Conservation (phyloP, 2,888 invertebrate genomes). For the Graphium colonna region DNA sequence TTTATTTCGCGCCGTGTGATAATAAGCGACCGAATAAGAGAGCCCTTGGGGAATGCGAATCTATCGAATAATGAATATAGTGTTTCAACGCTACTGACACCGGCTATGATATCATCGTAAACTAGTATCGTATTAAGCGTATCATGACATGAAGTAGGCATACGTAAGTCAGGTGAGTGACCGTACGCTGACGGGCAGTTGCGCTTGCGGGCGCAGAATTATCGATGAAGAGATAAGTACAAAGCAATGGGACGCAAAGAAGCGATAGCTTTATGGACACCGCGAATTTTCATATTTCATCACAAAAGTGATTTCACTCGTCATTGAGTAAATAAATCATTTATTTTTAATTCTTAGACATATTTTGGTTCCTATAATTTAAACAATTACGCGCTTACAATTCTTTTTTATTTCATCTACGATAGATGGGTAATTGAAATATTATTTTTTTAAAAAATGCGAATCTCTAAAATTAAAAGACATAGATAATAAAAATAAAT, state of each 20-base stretch:
- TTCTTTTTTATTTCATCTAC: too few species aligned
- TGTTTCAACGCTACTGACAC: conserved; percentile 15
- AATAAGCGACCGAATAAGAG: conserved; percentile 14
- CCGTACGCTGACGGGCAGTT: conserved; percentile 27
- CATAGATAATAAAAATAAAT: too few species aligned
- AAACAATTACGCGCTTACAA: too few species aligned
- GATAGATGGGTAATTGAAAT: too few species aligned
- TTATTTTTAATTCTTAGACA: too few species aligned
- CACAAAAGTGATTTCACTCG: too few species aligned
- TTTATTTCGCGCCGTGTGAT: conserved; percentile 13
- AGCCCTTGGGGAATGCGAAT: conserved; percentile 16
- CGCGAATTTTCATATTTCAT: too few species aligned
- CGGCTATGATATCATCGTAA: conserved; percentile 23
- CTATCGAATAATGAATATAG: conserved; percentile 16
- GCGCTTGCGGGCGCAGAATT: conserved; percentile 26
- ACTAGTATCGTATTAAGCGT: conserved; percentile 21
- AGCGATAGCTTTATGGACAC: conserved; percentile 1
- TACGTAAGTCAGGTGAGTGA: conserved; percentile 34
- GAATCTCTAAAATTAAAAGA: too few species aligned
- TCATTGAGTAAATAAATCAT: too few species aligned
- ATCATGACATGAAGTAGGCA: conserved; percentile 14
- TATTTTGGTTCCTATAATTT: too few species aligned
- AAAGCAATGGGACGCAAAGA: conserved; percentile 9
- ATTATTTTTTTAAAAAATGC: too few species aligned
- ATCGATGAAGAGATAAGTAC: conserved; percentile 20